A percentile compares a stretch with the other conserved stretches of the same genome.
Evolutionary conservation across 2,797 vertebrate species (phyloP).

Genomic region (Phrynocephalus guinanensis): DNA sequence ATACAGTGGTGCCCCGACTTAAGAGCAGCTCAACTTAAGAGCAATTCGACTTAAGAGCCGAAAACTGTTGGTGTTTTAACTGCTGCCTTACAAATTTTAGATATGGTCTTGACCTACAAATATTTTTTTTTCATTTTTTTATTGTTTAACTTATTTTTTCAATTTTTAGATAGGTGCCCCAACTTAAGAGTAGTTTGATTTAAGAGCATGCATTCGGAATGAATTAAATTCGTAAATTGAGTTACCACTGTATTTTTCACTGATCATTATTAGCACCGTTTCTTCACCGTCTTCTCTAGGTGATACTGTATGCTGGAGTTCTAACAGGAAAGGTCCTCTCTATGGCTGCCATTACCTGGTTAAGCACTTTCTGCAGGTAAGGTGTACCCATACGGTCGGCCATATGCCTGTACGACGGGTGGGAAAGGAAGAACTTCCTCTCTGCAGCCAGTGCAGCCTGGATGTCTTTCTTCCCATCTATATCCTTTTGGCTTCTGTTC

Average conservation of each 20-base stretch:
- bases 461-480: conserved; percentile 97
- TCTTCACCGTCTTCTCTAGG: background rate
- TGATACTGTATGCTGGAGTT: background rate
- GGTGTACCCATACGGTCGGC: conserved; percentile 98
- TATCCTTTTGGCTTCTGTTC: conserved; percentile 98
- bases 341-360: conserved; percentile 85
- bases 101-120: too few species aligned
- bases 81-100: too few species aligned
- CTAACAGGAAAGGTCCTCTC: background rate
- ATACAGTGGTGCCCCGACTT: background rate
- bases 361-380: conserved; percentile 94
- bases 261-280: background rate
- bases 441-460: conserved; percentile 91
- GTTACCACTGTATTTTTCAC: background rate
- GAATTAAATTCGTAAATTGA: too few species aligned
- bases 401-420: conserved; percentile 93
- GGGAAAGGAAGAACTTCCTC: conserved; percentile 96
- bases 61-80: too few species aligned
- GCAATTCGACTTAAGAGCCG: too few species aligned
- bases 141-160: too few species aligned
- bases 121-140: too few species aligned
- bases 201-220: too few species aligned
- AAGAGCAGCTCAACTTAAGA: too few species aligned
- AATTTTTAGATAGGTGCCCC: too few species aligned
- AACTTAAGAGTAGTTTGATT: too few species aligned